Evolutionary conservation across 2,113 vertebrate genomes (phyloP).

Genomic region (Etheostoma cragini): DNA sequence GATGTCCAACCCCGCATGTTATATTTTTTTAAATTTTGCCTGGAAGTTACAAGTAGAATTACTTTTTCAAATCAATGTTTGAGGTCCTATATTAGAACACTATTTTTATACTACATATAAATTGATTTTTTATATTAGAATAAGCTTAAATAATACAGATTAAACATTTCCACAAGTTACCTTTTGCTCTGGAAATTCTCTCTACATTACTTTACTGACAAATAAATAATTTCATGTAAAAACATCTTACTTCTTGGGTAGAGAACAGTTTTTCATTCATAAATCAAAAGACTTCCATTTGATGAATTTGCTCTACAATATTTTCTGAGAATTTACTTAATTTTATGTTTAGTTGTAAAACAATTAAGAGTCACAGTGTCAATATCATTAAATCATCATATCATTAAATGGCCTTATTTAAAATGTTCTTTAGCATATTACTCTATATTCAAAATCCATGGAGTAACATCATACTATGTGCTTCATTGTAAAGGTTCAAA

Average conservation of each 20-base stretch:
- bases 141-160: neutral
- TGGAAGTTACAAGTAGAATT: slow-evolving; percentile 4
- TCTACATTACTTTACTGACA: neutral
- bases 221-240: neutral
- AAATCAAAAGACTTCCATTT: neutral
- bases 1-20: slow-evolving; percentile 26
- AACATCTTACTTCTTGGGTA: neutral
- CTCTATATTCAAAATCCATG: neutral
- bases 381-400: neutral
- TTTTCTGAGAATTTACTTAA: neutral
- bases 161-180: neutral
- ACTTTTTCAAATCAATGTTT: neutral
- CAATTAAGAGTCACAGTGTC: too few species aligned
- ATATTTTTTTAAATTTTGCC: slow-evolving; percentile 17
- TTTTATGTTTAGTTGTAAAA: too few species aligned
- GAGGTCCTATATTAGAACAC: neutral
- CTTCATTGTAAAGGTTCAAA: neutral
- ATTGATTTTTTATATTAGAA: neutral
- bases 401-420: too few species aligned
- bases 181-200: neutral
- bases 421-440: too few species aligned
- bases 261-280: neutral
- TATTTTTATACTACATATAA: neutral
- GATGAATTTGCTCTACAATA: neutral
- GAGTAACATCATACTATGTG: neutral